Conservation (phyloP, 2,797 vertebrate genomes). For the Lepilemur septentrionalis region DNA sequence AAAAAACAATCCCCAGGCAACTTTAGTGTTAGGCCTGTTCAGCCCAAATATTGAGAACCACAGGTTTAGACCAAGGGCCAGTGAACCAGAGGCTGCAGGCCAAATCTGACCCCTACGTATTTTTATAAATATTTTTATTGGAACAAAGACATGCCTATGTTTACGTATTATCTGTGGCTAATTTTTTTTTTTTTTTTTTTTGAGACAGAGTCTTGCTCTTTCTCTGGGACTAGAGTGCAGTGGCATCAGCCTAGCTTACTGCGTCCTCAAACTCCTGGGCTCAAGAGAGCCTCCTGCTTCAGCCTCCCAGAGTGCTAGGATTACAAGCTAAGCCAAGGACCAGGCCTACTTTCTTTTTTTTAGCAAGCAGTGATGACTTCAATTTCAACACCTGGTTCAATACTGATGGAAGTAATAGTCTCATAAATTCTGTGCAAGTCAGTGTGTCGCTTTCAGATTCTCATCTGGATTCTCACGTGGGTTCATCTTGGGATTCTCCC, state of each 20-base stretch:
- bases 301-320: too few relatives aligned
- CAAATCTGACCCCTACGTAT: not conserved
- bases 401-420: not conserved
- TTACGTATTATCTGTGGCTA: not conserved
- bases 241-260: too few relatives aligned
- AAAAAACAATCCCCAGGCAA: not conserved
- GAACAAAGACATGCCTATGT: not conserved
- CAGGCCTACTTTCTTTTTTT: not conserved
- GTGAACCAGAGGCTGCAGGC: not conserved
- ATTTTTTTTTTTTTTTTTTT: not conserved
- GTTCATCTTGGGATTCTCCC: not conserved
- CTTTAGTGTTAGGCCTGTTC: not conserved
- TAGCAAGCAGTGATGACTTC: not conserved
- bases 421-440: not conserved
- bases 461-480: not conserved
- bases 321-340: too few relatives aligned
- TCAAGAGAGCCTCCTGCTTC: too few relatives aligned
- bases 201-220: too few relatives aligned
- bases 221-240: too few relatives aligned
- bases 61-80: not conserved
- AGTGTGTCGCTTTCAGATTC: not conserved
- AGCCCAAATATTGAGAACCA: not conserved
- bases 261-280: too few relatives aligned
- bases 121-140: conserved; percentile 6
- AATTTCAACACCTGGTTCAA: not conserved